phyloP scores from a whole-genome alignment of 2,797 vertebrate genomes.

The Moxostoma hubbsi region DNA sequence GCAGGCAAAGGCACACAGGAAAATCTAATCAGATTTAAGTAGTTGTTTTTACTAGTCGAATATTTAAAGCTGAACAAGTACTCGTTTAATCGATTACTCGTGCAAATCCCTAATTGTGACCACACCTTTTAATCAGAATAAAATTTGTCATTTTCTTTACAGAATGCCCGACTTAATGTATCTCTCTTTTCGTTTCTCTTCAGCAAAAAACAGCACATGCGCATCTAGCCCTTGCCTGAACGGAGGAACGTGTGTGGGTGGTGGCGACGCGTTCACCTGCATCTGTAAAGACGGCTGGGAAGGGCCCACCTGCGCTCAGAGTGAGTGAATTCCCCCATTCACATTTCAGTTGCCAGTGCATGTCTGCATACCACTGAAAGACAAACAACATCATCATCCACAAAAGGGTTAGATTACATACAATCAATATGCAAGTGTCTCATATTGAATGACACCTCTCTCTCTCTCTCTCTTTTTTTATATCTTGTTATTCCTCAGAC shows the following conservation, averaged over 20 bases:
- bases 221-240: conserved; percentile 91
- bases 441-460: not conserved
- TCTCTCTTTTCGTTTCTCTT: conserved; percentile 31
- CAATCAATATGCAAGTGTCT: not conserved
- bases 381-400: conserved; percentile 3
- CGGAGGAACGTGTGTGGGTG: conserved; percentile 94
- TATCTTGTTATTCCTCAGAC: conserved; percentile 74
- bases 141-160: not conserved
- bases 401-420: not conserved
- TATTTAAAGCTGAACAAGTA: too few species aligned
- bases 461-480: conserved; percentile 1
- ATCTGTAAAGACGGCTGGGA: conserved; percentile 99
- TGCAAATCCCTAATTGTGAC: too few species aligned
- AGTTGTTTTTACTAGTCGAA: too few species aligned
- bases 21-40: too few species aligned
- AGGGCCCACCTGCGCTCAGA: conserved; percentile 90
- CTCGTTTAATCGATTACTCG: too few species aligned
- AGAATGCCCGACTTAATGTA: not conserved
- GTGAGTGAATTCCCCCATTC: conserved; percentile 75
- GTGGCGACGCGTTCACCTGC: conserved; percentile 92
- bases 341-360: conserved; percentile 1
- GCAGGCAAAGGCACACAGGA: too few species aligned
- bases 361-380: conserved; percentile 25
- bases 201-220: conserved; percentile 94
- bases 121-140: too few species aligned